Base-by-base conservation (phyloP, 53 echinoderm and acorn worm genomes). In the Henricia sp. region DNA sequence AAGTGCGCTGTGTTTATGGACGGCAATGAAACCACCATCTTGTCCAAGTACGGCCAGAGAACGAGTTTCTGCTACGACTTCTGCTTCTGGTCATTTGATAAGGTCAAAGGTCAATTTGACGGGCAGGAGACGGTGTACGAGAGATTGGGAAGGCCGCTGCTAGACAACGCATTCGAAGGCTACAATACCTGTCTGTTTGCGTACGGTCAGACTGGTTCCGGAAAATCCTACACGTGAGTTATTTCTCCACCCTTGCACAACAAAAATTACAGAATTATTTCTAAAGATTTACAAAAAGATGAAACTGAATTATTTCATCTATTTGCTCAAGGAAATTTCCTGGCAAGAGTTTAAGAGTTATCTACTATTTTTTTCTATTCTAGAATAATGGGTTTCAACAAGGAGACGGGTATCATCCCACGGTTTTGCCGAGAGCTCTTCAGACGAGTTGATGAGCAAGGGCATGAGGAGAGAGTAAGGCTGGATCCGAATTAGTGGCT, bases 131-230 rank as follows among this genome's bases (percentile, higher is more conserved):
- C 57, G 2, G 97, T 97, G 21, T 97, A 97, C 73, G 77, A 91
- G 37, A 86, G 78, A 19, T 67, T 97, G 9, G 97, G 94, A 19
- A 75, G 83, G 26, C 97, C 97, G 16, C 72, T 97, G 59, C 75
- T 97, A 23, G 52, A 70, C 78, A 94, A 84, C 70, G 97, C 97
- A 53, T 90, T 97, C 54, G 94, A 97, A 70, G 97, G 97, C 13
- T 97, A 93, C 46, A 94, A 97, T 52, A 97, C 97, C 1, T 97
- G 97, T 57, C 80, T 97, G 35, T 97, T 97, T 92, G 97, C 97
- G 4, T 97, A 97, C 50, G 97, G 97, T 0, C 97, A 97, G 78
- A 97, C 97, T 9, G 97, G 97, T 37, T 97, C 97, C 21, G 97
- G 97, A 50, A 97, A 97, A 42, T 97, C 97, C 42, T 90, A 97